These are phyloP conservation scores for Moxostoma hubbsi DNA, from an alignment of 2,797 vertebrate species.

Conservation along the genomic window DNA sequence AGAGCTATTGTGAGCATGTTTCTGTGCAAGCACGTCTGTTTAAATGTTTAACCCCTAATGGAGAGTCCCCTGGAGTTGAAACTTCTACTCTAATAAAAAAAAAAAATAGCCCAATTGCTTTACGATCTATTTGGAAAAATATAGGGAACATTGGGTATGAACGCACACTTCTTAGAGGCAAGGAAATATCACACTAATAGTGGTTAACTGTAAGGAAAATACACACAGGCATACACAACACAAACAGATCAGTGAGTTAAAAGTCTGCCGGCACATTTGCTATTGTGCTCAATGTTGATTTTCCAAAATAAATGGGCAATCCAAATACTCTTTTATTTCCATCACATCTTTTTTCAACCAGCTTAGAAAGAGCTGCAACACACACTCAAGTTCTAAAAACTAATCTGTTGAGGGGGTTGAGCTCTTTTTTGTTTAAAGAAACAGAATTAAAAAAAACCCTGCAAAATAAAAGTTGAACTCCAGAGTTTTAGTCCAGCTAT, in stretches of 20 bases:
- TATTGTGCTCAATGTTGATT: conserved; percentile 61
- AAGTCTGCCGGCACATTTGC: conserved; percentile 57
- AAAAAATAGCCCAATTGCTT: conserved; percentile 63
- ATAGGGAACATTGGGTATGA: conserved; percentile 24
- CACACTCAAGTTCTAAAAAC: conserved; percentile 22
- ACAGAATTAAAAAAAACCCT: conserved; percentile 69
- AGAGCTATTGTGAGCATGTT: conserved; percentile 31
- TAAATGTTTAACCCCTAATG: conserved; percentile 69
- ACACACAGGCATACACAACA: conserved; percentile 22
- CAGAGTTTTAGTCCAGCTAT: too few relatives aligned
- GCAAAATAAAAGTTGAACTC: conserved; percentile 11
- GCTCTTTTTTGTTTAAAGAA: conserved; percentile 52
- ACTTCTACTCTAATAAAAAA: conserved; percentile 48
- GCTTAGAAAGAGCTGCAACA: conserved; percentile 36
- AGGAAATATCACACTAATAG: conserved; percentile 15
- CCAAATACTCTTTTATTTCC: conserved; percentile 20
- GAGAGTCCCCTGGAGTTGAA: conserved; percentile 61
- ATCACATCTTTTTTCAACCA: conserved; percentile 59
- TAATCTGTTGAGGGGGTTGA: conserved; percentile 12
- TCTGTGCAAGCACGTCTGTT: conserved; percentile 68
- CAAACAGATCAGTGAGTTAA: conserved; percentile 32
- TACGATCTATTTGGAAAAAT: conserved; percentile 60
- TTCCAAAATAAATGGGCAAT: conserved; percentile 71
- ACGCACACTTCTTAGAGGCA: conserved; percentile 10
- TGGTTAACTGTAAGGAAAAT: conserved; percentile 33